Evolutionary conservation across 1,140 invertebrate genomes (phyloP), one percentile per base, ranked within the genome.

Genomic region (Drosophila virilis): DNA sequence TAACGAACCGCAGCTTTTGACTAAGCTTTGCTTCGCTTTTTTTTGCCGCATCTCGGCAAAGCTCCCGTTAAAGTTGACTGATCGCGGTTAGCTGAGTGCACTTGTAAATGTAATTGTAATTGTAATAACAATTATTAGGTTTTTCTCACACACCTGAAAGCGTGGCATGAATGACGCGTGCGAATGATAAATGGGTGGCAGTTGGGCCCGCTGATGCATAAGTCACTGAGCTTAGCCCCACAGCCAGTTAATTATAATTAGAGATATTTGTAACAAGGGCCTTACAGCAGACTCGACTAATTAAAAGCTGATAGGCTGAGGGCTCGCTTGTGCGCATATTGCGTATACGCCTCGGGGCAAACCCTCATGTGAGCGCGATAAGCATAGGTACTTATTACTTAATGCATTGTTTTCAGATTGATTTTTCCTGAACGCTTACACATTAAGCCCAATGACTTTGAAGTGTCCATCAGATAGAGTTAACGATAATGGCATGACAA

Each of bases 331-430:
- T 5, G 33, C 45, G 48, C 61, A 61, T 61, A 70, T 74, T 74
- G 67, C 52, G 51, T 59, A 57, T 74, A 70, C 58, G 67, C 35
- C 38, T 12, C 33, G 62, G 38, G 8, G 33, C 13, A 57, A 65
- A 65, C 50, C 42, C 55, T 73, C 55, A 69, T 69, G 66, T 67
- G 43, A n/a, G 8, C 2, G n/a, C n/a, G 71, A 74, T 74, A 74
- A 74, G 71, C 57, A 33, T 4, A 17, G 33, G n/a, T 28, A 67
- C 57, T 59, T 40, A 13, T 28, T 12, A 42, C 17, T 60, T 74
- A 74, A 74, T 54, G 40, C 48, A 33, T 15, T 58, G 38, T 12
- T 66, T 48, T 28, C 22, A 28, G 22, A n/a, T 22, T 42, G 28
- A 6, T 37, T 8, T 42, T 40, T 46, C 46, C 8, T 37, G 9